These are phyloP conservation scores for Slavum lentiscoides DNA, from an alignment of 2,888 invertebrate species.

Conservation along the genomic window DNA sequence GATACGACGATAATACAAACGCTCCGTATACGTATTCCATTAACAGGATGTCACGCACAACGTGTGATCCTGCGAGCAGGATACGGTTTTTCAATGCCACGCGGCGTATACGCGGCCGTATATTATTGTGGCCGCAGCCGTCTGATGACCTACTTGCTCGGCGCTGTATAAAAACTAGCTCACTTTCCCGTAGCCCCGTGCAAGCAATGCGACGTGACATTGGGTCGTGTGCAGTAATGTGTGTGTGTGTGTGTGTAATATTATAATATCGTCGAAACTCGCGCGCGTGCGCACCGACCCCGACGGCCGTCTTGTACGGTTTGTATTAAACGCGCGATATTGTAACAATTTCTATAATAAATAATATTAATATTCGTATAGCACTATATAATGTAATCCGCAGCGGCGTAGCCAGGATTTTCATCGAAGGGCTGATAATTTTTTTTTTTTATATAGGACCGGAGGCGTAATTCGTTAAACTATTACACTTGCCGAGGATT, in stretches of 20 bases:
- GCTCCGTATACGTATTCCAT: background rate
- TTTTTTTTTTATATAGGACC: too few relatives aligned
- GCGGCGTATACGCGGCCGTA: background rate
- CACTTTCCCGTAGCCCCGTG: conserved; percentile 35
- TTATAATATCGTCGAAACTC: background rate
- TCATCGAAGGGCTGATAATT: too few relatives aligned
- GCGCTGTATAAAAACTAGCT: conserved; percentile 41
- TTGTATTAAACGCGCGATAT: too few relatives aligned
- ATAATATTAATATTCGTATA: too few relatives aligned
- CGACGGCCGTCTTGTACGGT: too few relatives aligned
- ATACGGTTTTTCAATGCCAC: conserved; percentile 40
- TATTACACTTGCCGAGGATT: too few relatives aligned
- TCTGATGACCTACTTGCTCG: conserved; percentile 49
- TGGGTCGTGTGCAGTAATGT: too few relatives aligned
- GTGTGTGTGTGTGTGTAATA: background rate
- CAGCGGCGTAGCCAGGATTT: too few relatives aligned
- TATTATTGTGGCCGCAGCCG: conserved; percentile 7
- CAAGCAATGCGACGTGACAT: background rate
- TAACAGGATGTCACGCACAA: conserved; percentile 35
- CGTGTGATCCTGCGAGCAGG: conserved; percentile 28
- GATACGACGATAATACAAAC: background rate
- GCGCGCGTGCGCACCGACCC: too few relatives aligned
- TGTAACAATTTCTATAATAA: too few relatives aligned
- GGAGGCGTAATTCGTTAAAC: too few relatives aligned
- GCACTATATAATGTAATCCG: too few relatives aligned